Conservation (phyloP, 2,888 invertebrate genomes). For the Lamellibrachia columna region DNA sequence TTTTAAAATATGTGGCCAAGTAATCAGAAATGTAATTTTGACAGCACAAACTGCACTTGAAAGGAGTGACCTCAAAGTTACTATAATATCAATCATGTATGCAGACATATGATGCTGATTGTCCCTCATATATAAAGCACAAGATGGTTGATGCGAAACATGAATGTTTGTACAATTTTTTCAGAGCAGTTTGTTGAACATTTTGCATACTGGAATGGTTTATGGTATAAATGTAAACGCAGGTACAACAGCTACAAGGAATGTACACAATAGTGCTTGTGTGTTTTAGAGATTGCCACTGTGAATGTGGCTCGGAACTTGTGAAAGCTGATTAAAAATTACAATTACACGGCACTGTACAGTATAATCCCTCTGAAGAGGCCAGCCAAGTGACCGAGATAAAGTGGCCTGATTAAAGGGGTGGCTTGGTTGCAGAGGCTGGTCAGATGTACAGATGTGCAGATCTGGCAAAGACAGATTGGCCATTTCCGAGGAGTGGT, state of each 20-base stretch:
- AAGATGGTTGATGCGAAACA: not conserved
- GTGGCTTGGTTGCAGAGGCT: no score
- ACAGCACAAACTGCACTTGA: slow-evolving; percentile 13
- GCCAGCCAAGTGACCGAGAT: no score
- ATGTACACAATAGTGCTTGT: not conserved
- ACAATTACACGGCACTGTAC: not conserved
- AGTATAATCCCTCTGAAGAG: no score
- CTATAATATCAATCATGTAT: slow-evolving; percentile 1
- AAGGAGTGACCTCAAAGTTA: slow-evolving; percentile 1
- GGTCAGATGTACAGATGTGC: no score
- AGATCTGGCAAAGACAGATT: no score
- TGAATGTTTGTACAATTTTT: not conserved
- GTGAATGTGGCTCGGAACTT: slow-evolving; percentile 13
- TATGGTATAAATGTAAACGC: not conserved
- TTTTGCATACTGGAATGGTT: not conserved
- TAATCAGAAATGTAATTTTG: slow-evolving; percentile 7
- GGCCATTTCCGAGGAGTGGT: no score
- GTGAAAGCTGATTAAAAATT: not conserved
- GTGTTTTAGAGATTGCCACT: slow-evolving; percentile 11
- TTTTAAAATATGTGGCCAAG: not conserved
- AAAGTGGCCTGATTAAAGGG: no score
- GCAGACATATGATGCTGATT: not conserved
- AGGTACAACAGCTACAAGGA: not conserved
- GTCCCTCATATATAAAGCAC: not conserved
- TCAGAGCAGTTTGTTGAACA: not conserved